Evolutionary conservation across 2,113 vertebrate species (phyloP).

Genomic region (Alligator mississippiensis): DNA sequence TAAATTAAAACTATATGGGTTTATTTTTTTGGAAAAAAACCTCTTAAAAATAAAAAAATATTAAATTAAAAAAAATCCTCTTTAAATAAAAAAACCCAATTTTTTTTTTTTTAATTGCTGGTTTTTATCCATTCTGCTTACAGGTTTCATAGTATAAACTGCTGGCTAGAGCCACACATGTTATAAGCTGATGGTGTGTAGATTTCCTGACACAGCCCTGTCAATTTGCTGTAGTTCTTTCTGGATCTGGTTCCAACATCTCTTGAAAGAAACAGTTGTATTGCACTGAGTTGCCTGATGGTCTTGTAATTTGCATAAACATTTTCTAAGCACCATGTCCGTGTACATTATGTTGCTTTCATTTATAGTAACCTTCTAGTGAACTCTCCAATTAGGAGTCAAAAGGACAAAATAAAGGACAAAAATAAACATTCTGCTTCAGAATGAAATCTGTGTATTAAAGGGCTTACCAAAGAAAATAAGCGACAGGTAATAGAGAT

Average conservation of each 20-base stretch:
- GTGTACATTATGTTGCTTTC: neutral
- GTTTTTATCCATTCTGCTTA: neutral
- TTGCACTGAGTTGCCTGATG: neutral
- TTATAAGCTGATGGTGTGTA: neutral
- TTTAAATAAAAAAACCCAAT: too few relatives aligned
- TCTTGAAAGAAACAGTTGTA: neutral
- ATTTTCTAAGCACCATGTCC: neutral
- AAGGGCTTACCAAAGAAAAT: neutral
- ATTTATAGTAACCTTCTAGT: neutral
- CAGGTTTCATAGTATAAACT: neutral
- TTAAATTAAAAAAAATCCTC: too few relatives aligned
- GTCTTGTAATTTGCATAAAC: neutral
- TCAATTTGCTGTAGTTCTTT: neutral
- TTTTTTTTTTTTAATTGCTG: too few relatives aligned
- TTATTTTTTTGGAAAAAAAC: too few relatives aligned
- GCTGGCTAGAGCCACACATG: fast-evolving
- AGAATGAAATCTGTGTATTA: neutral
- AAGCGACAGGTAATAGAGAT: neutral
- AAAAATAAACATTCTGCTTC: neutral
- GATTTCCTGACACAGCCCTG: neutral
- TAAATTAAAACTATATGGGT: too few relatives aligned
- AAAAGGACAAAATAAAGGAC: neutral
- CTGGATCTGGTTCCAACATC: neutral
- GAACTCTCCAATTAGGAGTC: neutral
- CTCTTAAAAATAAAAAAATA: too few relatives aligned